Base-by-base conservation (phyloP, 53 echinoderm and acorn worm species). In the Actinopyga echinites region DNA sequence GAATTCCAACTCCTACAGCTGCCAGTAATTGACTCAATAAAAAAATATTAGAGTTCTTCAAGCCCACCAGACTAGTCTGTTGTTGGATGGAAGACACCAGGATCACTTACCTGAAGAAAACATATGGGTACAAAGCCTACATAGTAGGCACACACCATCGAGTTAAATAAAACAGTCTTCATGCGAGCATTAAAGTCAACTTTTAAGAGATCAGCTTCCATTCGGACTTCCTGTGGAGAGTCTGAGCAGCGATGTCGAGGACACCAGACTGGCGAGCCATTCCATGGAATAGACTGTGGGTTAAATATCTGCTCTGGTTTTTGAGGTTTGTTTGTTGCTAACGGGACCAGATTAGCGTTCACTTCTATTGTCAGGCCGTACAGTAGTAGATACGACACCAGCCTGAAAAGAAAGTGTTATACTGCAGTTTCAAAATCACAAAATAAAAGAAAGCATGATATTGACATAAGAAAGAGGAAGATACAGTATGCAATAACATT, bases 81-180 rank as follows among this genome's bases (percentile, higher is more conserved):
- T 8, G 1, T 49, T 13, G 44, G 49, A 40, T 38, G 28, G 0
- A 5, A 4, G 17, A 10, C 56, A 9, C 37, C 12, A 22, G 64
- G 49, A 6, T 49, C 61, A 61, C 79, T 89, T 64, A 97, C 97
- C 92, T 97, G 99, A 23, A 99, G 53, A 58, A 99, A 99, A 64
- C 99, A 99, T 44, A 99, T 92, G 1, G 99, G 99, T 21, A 99
- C 99, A 87, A 99, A 99, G 63, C 99, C 99, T 33, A 99, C 99
- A 69, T 99, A 99, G 89, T 99, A 99, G 53, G 99, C 99, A 60
- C 99, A 99, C 61, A 99, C 99, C 99, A 99, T 99, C 37, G 99
- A 99, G 64, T 99, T 99, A 79, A 99, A 99, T 49, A 99, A 85
- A 6, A 99, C 94, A 37, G 86, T 94, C 54, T 99, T 99, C 83